Evolutionary conservation across 2,113 vertebrate genomes (phyloP), one percentile per base, ranked within the genome.

Genomic region (Origma solitaria): DNA sequence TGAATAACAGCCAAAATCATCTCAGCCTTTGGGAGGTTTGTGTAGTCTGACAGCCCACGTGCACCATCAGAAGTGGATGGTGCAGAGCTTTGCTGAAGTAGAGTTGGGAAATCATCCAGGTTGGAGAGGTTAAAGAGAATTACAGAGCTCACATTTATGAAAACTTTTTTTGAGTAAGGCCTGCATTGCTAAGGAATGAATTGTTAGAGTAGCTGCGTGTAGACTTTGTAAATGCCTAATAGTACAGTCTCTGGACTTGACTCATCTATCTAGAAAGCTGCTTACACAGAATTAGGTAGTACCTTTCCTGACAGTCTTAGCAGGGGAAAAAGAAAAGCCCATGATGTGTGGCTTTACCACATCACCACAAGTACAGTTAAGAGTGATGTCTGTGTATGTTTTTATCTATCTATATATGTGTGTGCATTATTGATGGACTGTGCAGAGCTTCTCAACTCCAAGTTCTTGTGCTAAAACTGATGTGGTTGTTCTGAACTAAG

Each of bases 301-400:
- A 21, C 22, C 28, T 88, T 80, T 86, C 31, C 31, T 79, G 72
- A 12, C 44, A 8, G 17, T 47, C 25, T 47, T 81, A 78, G 22
- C 28, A 45, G 11, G 11, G 37, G n/a, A 49, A 35, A 61, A 70
- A 70, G 18, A 15, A 64, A 70, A 61, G 10, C 6, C 19, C 4
- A 1, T 0, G 0, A 13, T 0, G 0, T 51, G 16, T 42, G 45
- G 7, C 66, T 82, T 90, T 88, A n/a, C 42, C 19, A 28, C 31
- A 38, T 23, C 17, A 58, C 54, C 3, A 1, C 31, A 82, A 53
- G 53, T 54, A 44, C 4, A 20, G 31, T 40, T 77, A 80, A 51
- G 49, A 64, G 42, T 54, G 15, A 38, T 25, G 5, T 30, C 35
- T 76, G 0, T 80, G 3, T 53, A 3, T 56, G 17, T 35, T 73